Conservation (phyloP, 2,888 invertebrate species). For the Microctonus brassicae region DNA sequence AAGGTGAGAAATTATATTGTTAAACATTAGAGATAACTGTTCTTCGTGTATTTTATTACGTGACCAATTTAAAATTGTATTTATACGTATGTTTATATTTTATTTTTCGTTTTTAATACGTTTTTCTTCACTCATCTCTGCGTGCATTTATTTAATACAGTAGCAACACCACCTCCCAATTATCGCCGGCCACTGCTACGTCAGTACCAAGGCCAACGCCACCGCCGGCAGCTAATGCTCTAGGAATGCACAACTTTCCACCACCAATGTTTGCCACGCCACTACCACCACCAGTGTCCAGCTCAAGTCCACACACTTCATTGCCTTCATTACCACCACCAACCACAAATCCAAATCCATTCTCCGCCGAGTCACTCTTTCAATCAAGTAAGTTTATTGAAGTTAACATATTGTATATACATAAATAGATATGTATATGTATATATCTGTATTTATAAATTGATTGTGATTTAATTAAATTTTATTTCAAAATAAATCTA, state of each 20-base stretch:
- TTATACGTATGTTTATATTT: slow-evolving; percentile 4
- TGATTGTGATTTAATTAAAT: neutral
- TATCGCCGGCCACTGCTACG: slow-evolving; percentile 71
- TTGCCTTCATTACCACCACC: slow-evolving; percentile 67
- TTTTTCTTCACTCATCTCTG: slow-evolving; percentile 20
- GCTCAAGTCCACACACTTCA: slow-evolving; percentile 66
- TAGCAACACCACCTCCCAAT: slow-evolving; percentile 66
- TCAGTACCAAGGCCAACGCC: slow-evolving; percentile 73
- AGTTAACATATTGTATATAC: neutral
- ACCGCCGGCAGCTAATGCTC: slow-evolving; percentile 72
- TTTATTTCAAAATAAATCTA: neutral
- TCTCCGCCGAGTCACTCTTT: slow-evolving; percentile 89
- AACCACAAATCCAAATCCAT: slow-evolving; percentile 82
- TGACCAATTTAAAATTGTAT: neutral
- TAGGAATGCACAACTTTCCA: slow-evolving; percentile 73
- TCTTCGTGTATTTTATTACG: slow-evolving; percentile 5
- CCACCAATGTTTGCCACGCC: slow-evolving; percentile 80
- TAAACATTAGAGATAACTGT: neutral
- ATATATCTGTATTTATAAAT: too few relatives aligned
- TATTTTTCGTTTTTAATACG: too few relatives aligned
- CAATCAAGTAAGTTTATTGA: slow-evolving; percentile 81
- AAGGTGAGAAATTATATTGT: slow-evolving; percentile 54
- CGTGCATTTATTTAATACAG: slow-evolving; percentile 45
- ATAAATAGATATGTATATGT: neutral
- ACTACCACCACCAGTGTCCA: slow-evolving; percentile 71